phyloP scores from a whole-genome alignment of 2,113 vertebrate genomes.

The Crotalus tigris region DNA sequence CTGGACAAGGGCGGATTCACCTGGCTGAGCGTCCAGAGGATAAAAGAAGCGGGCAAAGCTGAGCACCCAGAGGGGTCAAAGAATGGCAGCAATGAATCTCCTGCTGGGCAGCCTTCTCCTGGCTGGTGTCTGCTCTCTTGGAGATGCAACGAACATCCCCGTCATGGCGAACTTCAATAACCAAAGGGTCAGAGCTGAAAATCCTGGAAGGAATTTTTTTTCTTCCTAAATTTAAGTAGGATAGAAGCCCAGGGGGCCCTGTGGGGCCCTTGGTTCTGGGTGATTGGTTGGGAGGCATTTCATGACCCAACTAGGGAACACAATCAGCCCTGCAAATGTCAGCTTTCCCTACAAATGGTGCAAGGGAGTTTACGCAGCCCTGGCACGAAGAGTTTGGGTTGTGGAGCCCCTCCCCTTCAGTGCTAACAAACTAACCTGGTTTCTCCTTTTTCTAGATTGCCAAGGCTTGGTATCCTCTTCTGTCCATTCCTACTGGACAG shows the following conservation, averaged over 20 bases:
- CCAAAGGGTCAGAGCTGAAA: neutral
- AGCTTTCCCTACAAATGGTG: too few relatives aligned
- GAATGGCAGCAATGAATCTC: neutral
- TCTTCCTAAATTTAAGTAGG: too few relatives aligned
- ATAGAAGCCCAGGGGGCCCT: too few relatives aligned
- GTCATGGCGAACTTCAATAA: neutral
- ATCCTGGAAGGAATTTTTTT: too few relatives aligned
- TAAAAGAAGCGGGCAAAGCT: neutral
- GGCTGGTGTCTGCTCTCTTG: neutral
- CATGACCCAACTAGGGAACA: too few relatives aligned
- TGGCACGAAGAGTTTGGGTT: too few relatives aligned
- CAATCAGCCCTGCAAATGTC: too few relatives aligned
- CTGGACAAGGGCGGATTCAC: neutral
- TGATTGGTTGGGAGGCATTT: too few relatives aligned
- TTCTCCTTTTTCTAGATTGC: neutral
- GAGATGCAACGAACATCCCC: rapidly evolving
- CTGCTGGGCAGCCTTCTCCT: neutral
- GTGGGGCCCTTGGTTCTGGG: too few relatives aligned
- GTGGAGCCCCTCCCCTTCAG: neutral
- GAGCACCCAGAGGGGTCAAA: neutral
- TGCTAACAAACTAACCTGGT: neutral
- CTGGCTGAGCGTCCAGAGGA: neutral
- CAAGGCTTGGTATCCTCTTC: neutral
- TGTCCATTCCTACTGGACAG: too few relatives aligned
- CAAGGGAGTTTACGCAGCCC: too few relatives aligned